Evolutionary conservation across 2,797 vertebrate genomes (phyloP), one percentile per base, ranked within the genome.

Genomic region (Coracias cyanogaster): DNA sequence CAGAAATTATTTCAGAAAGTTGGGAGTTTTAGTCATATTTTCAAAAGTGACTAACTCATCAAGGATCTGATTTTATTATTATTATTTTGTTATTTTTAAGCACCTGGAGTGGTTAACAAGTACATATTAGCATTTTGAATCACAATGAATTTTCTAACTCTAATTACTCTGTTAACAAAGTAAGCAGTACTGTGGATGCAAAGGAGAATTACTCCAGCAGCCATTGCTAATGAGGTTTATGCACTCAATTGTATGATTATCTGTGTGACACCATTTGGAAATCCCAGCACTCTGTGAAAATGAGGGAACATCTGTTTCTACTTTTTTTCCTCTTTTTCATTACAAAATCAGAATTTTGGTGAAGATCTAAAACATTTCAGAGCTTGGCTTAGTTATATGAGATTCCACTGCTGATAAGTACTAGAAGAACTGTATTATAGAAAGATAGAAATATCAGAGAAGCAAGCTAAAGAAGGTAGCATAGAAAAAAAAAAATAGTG

Each of bases 161-260:
- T 91, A 85, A 85, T 94, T 62, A 41, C 55, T 66, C 9, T 51
- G 12, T 74, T 90, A 82, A 64, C 51, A 54, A 89, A 82, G 31
- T 76, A 54, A 94, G 20, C 31, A 37, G 19, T 24, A 46, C 20
- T 48, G 21, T 82, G 20, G n/a, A 35, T 89, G 45, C 35, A 77
- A 82, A 70, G 19, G 24, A 70, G 29, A 89, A 79, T 79, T 86
- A 74, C 26, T 89, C 62, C 62, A 61, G 62, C 58, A 86, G 43
- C 76, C 49, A 65, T 16, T 94, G 66, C 7, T 87, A 93, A 91
- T 65, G 41, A 72, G 49, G 49, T 76, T 89, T 90, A 79, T 93
- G 45, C 35, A 49, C 28, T 91, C 82, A 86, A 25, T 31, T 64
- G 15, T 64, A 3, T 7, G 0, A 69, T 39, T 61, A 37, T 58